These are phyloP conservation scores for Chaetops frenatus DNA, from an alignment of 2,113 vertebrate genomes.

Conservation along the genomic window DNA sequence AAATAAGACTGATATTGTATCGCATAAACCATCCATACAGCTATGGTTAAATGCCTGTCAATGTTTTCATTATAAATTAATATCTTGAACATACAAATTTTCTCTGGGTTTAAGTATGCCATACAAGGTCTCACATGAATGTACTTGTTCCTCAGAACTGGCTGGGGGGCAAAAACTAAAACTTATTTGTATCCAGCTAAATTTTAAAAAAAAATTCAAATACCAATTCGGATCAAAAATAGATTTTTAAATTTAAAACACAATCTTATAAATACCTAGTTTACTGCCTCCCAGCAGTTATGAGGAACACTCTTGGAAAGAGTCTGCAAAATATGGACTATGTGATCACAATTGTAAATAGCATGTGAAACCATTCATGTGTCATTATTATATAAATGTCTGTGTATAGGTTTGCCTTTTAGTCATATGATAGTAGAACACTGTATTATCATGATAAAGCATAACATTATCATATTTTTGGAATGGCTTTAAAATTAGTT, in stretches of 20 bases:
- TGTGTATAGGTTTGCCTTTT: background rate
- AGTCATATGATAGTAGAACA: background rate
- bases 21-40: background rate
- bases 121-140: background rate
- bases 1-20: background rate
- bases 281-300: background rate
- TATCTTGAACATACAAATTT: background rate
- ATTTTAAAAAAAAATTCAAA: background rate
- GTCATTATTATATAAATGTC: background rate
- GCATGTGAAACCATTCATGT: background rate
- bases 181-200: background rate
- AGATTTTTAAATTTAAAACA: background rate
- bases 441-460: background rate
- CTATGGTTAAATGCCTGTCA: background rate
- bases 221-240: background rate
- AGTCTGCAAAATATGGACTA: background rate
- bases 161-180: background rate
- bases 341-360: background rate
- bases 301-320: background rate
- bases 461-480: background rate
- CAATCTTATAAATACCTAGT: background rate
- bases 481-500: background rate
- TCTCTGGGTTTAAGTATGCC: background rate
- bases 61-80: slow-evolving; percentile 15
- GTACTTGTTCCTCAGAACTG: background rate